Conservation (phyloP, 1,140 invertebrate species). For the Hirudo medicinalis region DNA sequence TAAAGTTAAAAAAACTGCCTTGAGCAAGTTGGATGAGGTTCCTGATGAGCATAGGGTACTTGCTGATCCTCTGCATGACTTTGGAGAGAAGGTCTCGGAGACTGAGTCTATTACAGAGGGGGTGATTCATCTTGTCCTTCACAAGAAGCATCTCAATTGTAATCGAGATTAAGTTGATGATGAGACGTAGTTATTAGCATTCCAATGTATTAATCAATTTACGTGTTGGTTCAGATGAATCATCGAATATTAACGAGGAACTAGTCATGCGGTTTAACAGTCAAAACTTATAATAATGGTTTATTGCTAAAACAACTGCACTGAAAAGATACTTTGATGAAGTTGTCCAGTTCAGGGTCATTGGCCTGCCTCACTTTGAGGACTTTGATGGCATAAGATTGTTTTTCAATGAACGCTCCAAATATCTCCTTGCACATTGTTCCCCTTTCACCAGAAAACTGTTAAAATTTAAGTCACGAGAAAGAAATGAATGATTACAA, state of each 20-base stretch:
- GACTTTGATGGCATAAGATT: conserved; percentile 75
- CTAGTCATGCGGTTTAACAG: too few species aligned
- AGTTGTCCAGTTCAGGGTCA: conserved; percentile 70
- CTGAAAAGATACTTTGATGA: conserved; percentile 48
- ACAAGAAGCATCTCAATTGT: conserved; percentile 16
- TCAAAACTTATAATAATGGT: too few species aligned
- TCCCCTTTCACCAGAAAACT: conserved; percentile 58
- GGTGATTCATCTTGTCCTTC: conserved; percentile 67
- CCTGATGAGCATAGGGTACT: conserved; percentile 89
- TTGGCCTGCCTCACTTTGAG: conserved; percentile 68
- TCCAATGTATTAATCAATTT: too few species aligned
- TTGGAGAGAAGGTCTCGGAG: conserved; percentile 80
- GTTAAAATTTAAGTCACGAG: background rate
- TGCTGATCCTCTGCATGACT: conserved; percentile 79
- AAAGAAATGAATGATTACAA: too few species aligned
- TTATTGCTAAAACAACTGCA: too few species aligned
- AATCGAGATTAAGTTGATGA: too few species aligned
- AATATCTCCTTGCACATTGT: conserved; percentile 59
- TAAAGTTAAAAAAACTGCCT: conserved; percentile 16
- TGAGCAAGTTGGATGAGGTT: conserved; percentile 61
- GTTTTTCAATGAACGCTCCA: conserved; percentile 77
- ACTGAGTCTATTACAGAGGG: conserved; percentile 72
- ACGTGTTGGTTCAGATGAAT: too few species aligned
- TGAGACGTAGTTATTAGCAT: too few species aligned
- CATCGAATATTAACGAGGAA: too few species aligned